Evolutionary conservation across 2,113 vertebrate genomes (phyloP), one percentile per base, ranked within the genome.

Genomic region (Lepidothrix coronata): DNA sequence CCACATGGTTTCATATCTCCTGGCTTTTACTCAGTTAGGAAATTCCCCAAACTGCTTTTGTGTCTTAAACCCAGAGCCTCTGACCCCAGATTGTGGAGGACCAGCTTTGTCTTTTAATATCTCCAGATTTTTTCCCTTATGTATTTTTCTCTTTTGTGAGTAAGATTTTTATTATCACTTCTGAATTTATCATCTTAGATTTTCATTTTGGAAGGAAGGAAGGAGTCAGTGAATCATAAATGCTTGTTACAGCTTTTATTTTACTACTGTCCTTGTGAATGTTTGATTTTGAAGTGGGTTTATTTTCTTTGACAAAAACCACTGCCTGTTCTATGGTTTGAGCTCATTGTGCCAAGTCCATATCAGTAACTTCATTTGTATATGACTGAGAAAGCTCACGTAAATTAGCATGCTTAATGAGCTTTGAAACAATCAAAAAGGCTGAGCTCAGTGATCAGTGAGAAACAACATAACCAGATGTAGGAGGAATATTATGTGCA

Each of bases 21-120:
- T 98, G 80, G 96, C 96, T 91, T 98, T 98, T 85, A 96, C 97
- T 92, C 97, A 97, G 9, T 97, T 98, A 75, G 98, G 97, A 88
- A 98, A 95, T 89, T 63, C 41, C 31, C 84, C 93, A 35, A 33
- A 75, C n/a, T 66, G 63, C 65, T 94, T 95, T 85, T 63, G 85
- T 76, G 84, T 94, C 96, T 79, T 95, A 85, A 95, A 93, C 62
- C 67, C 89, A 61, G 67, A 89, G 35, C 78, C 75, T 72, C 85
- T 98, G 13, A 96, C 74, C 22, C 97, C 95, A 25, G 95, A 97
- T 41, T 98, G 98, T 97, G 98, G 98, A 91, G 97, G 86, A 63
- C 31, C 25, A 33, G 4, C 20, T 91, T 87, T 58, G 25, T 61
- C 52, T 72, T 84, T 61, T 80, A 71, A 39, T 43, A 9, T 65